phyloP scores from a whole-genome alignment of 1,140 invertebrate species.

The Trichonephila clavata region DNA sequence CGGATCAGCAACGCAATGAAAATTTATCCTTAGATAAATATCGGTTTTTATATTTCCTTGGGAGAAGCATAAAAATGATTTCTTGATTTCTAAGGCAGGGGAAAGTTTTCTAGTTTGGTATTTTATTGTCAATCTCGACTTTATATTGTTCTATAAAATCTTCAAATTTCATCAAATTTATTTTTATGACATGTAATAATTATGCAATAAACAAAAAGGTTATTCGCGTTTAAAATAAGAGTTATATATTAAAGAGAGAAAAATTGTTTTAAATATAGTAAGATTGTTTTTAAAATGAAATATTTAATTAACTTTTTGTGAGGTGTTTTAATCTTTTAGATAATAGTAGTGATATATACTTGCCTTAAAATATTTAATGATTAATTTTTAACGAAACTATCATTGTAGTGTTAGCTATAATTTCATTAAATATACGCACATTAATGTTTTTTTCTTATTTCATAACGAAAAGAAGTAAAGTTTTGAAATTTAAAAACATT shows the following conservation, averaged over 20 bases:
- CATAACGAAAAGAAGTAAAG: too few species aligned
- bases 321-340: too few species aligned
- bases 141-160: constrained; percentile 10
- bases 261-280: not conserved
- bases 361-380: too few species aligned
- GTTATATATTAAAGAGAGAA: not conserved
- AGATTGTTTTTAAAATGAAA: too few species aligned
- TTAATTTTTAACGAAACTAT: too few species aligned
- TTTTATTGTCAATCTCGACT: not conserved
- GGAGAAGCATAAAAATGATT: constrained; percentile 24
- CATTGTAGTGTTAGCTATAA: too few species aligned
- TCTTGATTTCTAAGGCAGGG: not conserved
- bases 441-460: too few species aligned
- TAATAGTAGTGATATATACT: too few species aligned
- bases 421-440: too few species aligned
- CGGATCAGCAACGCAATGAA: constrained; percentile 11
- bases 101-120: not conserved
- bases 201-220: not conserved
- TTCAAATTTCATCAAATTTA: not conserved
- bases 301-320: too few species aligned
- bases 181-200: not conserved
- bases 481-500: too few species aligned
- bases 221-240: not conserved
- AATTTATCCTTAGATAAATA: not conserved
- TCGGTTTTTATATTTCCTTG: constrained; percentile 28